Evolutionary conservation across 2,797 vertebrate species (phyloP).

Genomic region (Phylloscopus collybita): DNA sequence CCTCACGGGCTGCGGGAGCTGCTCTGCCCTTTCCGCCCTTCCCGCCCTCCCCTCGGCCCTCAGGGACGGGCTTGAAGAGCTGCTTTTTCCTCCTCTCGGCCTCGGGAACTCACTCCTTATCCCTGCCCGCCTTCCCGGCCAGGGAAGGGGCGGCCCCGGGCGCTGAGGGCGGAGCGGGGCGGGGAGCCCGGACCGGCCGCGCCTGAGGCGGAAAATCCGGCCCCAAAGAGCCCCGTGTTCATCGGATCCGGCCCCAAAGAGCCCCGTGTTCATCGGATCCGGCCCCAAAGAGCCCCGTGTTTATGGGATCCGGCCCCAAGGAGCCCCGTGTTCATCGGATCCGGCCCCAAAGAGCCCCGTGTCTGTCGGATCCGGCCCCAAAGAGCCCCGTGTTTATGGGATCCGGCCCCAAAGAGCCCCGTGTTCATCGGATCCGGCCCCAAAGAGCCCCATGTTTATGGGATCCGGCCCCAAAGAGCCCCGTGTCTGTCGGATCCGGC

Average conservation of each 20-base stretch:
- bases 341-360: too few relatives aligned
- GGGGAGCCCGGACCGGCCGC: not conserved
- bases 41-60: not conserved
- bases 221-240: accelerated
- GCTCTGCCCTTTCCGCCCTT: not conserved
- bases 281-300: too few relatives aligned
- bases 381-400: too few relatives aligned
- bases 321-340: too few relatives aligned
- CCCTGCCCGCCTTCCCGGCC: not conserved
- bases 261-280: too few relatives aligned
- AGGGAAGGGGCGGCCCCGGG: not conserved
- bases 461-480: too few relatives aligned
- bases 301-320: too few relatives aligned
- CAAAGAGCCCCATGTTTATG: too few relatives aligned
- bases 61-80: not conserved
- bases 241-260: accelerated
- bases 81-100: accelerated
- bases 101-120: accelerated
- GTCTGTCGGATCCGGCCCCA: too few relatives aligned
- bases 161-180: not conserved
- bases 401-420: too few relatives aligned
- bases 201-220: not conserved
- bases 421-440: too few relatives aligned
- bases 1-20: not conserved
- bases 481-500: too few relatives aligned